Evolutionary conservation across 2,113 vertebrate species (phyloP).

Genomic region (Anarhynchus alexandrinus): DNA sequence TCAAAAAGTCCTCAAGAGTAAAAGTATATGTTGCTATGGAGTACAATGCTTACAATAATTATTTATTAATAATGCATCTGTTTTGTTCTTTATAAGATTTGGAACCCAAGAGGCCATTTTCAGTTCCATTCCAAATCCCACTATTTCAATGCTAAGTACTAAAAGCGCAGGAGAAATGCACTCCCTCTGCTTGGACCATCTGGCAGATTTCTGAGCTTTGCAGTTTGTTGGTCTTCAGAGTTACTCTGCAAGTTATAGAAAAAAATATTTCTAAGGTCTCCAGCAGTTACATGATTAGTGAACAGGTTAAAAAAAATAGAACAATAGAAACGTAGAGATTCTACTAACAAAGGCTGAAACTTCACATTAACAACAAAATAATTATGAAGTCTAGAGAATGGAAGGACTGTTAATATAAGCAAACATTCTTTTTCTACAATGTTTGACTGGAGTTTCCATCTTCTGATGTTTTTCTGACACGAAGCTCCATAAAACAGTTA

Average conservation of each 20-base stretch:
- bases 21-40: neutral
- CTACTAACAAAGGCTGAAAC: neutral
- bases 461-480: neutral
- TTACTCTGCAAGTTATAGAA: neutral
- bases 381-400: neutral
- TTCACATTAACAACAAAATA: neutral
- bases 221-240: neutral
- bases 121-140: neutral
- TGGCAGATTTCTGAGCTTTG: slow-evolving; percentile 6
- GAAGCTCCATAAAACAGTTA: neutral
- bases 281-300: neutral
- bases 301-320: neutral
- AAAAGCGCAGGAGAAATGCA: neutral
- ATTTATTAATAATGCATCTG: neutral
- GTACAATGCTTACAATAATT: neutral
- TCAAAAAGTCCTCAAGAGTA: neutral
- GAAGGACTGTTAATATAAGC: neutral
- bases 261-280: neutral
- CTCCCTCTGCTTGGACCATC: neutral
- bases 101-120: neutral
- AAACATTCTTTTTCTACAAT: neutral
- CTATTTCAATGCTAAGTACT: neutral
- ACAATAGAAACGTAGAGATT: neutral
- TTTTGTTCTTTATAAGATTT: neutral
- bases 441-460: neutral